These are phyloP conservation scores for Dusona sp. DNA, from an alignment of 2,888 invertebrate genomes.

Conservation along the genomic window DNA sequence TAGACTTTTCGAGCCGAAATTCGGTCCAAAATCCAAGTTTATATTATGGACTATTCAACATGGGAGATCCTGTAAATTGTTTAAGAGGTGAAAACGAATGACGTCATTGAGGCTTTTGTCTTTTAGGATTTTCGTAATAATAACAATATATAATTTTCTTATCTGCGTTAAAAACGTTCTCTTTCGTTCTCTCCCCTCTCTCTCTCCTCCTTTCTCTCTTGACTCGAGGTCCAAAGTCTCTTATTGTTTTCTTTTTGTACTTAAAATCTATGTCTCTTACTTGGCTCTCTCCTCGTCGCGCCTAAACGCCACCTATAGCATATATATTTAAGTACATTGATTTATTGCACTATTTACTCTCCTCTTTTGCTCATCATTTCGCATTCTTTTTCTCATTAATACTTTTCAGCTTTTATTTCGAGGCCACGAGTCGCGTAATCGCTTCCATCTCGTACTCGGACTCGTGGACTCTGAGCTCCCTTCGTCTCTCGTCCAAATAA, in stretches of 20 bases:
- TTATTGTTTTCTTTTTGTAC: conserved; percentile 67
- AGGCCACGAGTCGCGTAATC: conserved; percentile 61
- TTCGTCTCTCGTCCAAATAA: conserved; percentile 4
- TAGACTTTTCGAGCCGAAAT: no score
- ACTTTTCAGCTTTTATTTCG: conserved; percentile 61
- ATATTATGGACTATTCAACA: neutral
- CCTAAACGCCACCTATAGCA: conserved; percentile 52
- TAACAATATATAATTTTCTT: neutral
- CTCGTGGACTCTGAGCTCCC: neutral
- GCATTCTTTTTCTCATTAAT: conserved; percentile 56
- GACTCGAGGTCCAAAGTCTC: conserved; percentile 55
- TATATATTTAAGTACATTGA: conserved; percentile 76
- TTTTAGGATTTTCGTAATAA: neutral
- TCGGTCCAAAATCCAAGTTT: neutral
- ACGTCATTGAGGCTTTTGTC: conserved; percentile 1
- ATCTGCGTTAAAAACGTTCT: conserved; percentile 18
- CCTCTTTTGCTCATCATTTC: neutral
- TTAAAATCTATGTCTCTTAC: conserved; percentile 65
- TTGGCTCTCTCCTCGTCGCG: conserved; percentile 34
- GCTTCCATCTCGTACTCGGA: conserved; percentile 49
- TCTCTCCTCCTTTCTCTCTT: conserved; percentile 7
- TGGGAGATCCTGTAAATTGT: neutral
- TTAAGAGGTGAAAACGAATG: neutral
- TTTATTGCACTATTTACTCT: conserved; percentile 77
- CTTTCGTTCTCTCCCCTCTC: neutral